Percentiles rank a stretch among this genome's conserved stretches.
These are phyloP conservation scores for Myocastor coypus DNA, from an alignment of 2,113 vertebrate genomes.

Conservation along the genomic window DNA sequence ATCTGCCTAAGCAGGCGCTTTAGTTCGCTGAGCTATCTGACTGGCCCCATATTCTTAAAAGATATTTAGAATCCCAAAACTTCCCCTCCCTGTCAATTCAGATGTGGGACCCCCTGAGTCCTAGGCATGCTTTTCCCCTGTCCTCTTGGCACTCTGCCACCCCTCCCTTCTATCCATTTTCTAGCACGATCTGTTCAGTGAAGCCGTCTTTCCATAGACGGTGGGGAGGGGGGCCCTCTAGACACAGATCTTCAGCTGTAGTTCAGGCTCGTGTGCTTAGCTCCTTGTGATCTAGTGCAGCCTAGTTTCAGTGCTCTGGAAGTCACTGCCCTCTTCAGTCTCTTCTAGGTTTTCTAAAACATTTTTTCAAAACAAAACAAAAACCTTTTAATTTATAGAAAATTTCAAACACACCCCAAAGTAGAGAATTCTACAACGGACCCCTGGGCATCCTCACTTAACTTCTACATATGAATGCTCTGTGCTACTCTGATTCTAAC, in stretches of 20 bases:
- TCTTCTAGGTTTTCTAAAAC: constrained; percentile 35
- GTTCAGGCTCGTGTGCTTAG: background rate
- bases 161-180: background rate
- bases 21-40: too few species aligned
- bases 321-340: background rate
- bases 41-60: background rate
- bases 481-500: background rate
- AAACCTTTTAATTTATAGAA: background rate
- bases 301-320: background rate
- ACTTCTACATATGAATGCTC: background rate
- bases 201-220: background rate
- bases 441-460: background rate
- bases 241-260: background rate
- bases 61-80: background rate
- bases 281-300: background rate
- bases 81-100: background rate
- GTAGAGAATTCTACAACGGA: background rate
- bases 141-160: background rate
- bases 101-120: background rate
- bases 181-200: background rate
- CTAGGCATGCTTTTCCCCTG: background rate
- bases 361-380: background rate
- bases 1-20: too few species aligned
- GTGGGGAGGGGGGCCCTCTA: fast-evolving
- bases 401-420: background rate